Evolutionary conservation across 2,797 vertebrate genomes (phyloP), one percentile per base, ranked within the genome.

Genomic region (Naso thynnoides): DNA sequence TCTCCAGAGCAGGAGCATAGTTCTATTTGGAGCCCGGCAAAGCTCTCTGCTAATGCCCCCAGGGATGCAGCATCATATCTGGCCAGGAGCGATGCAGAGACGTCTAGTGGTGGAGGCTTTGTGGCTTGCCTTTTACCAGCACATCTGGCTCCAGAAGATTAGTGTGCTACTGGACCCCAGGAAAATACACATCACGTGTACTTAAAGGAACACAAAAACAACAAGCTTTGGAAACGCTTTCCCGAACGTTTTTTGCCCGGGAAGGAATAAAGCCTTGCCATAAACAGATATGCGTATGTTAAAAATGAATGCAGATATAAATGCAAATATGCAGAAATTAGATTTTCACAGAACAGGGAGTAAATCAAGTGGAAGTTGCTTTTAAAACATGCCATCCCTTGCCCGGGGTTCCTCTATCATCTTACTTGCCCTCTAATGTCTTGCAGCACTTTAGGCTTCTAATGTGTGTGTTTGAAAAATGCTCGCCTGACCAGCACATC

Each of bases 81-180:
- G 90, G 88, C 89, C 89, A 90, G 87, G 81, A 92, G 92, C 86
- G 70, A 91, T 90, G 91, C 91, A 87, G 89, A 91, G 88, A 92
- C 88, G 88, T 90, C 88, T 87, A 91, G 90, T 89, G 88, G 90
- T 89, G 78, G 85, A 90, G 85, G 89, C 91, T 92, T 91, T 93
- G 91, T 91, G 87, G 86, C 87, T 86, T 71, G 84, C 85, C 82
- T 90, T 92, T 91, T 91, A 91, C 90, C 82, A 87, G 83, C 90
- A 88, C 91, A 92, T 92, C 92, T 94, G 92, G 89, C 88, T 90
- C 72, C 70, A 74, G 75, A 89, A 92, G 93, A 94, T 94, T 94
- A 93, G 86, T 86, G 79, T 59, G 88, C 86, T 70, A 80, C 89
- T 89, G 91, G 89, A 91, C 90, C 90, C 86, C 76, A 29, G 88